A percentile compares a stretch with the other conserved stretches of the same genome.
Conservation (phyloP, 2,113 vertebrate genomes). For the Pelmatolapia mariae region DNA sequence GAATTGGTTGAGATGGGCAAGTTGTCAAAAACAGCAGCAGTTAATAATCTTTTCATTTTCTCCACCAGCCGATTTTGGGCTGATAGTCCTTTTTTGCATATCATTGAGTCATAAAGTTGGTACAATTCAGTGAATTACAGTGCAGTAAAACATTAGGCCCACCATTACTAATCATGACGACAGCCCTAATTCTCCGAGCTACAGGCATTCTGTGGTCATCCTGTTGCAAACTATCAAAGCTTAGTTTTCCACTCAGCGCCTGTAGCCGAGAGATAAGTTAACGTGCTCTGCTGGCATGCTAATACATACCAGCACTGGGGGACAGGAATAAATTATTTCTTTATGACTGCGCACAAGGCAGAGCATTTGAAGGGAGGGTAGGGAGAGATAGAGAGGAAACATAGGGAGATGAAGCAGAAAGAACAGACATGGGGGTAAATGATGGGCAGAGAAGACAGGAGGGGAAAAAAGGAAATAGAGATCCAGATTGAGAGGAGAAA, state of each 20-base stretch:
- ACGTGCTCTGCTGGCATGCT: constrained; percentile 55
- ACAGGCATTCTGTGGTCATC: constrained; percentile 62
- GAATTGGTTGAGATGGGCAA: not conserved
- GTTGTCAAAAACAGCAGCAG: not conserved
- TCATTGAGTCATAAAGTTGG: not conserved
- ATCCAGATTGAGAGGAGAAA: not conserved
- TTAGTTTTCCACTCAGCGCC: constrained; percentile 60
- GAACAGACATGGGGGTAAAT: not conserved
- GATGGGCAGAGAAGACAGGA: not conserved
- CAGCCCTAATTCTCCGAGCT: constrained; percentile 55
- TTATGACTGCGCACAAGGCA: constrained; percentile 52
- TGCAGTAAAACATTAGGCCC: constrained; percentile 48
- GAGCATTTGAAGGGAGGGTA: constrained; percentile 17
- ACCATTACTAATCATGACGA: constrained; percentile 54
- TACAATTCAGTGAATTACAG: constrained; percentile 35
- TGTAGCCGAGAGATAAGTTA: constrained; percentile 69
- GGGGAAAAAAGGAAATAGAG: not conserved
- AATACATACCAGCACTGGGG: constrained; percentile 48
- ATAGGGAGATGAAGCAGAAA: constrained; percentile 11
- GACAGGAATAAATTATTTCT: constrained; percentile 63
- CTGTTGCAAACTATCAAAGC: constrained; percentile 62
- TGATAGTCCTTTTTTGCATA: not conserved
- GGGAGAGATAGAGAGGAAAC: not conserved
- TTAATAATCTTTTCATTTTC: not conserved
- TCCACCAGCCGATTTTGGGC: constrained; percentile 1